A percentile compares a stretch with the other conserved stretches of the same genome.
phyloP scores from a whole-genome alignment of 92 coral and sea anemone genomes.

The Umimayanthus kanabou region DNA sequence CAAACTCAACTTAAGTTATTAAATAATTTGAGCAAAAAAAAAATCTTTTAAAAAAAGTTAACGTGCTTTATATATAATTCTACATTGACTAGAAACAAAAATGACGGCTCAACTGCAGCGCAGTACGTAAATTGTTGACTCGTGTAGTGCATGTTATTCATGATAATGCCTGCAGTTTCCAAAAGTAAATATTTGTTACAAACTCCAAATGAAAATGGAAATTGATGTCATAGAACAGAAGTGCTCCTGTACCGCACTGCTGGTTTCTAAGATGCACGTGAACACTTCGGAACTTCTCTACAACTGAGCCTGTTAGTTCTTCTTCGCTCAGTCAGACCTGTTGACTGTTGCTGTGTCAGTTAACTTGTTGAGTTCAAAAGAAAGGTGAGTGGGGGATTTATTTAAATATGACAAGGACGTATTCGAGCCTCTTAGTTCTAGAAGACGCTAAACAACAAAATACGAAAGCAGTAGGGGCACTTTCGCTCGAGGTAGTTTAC shows the following conservation, averaged over 20 bases:
- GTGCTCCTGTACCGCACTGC: not conserved
- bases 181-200: constrained; percentile 19
- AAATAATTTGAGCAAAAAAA: no score
- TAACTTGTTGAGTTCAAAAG: not conserved
- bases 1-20: no score
- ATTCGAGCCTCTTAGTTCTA: not conserved
- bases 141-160: not conserved
- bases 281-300: not conserved
- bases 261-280: not conserved
- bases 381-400: not conserved
- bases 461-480: not conserved
- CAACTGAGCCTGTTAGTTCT: no score
- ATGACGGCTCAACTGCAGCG: no score
- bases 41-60: no score
- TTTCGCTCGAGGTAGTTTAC: not conserved
- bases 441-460: not conserved
- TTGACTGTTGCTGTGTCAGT: not conserved
- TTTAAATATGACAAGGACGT: not conserved
- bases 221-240: constrained; percentile 2
- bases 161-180: not conserved
- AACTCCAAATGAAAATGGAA: constrained; percentile 29
- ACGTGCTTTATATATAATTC: no score
- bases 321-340: not conserved
- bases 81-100: not conserved
- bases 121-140: not conserved